Conservation (phyloP, 1,140 invertebrate species). For the Onthophagus taurus region DNA sequence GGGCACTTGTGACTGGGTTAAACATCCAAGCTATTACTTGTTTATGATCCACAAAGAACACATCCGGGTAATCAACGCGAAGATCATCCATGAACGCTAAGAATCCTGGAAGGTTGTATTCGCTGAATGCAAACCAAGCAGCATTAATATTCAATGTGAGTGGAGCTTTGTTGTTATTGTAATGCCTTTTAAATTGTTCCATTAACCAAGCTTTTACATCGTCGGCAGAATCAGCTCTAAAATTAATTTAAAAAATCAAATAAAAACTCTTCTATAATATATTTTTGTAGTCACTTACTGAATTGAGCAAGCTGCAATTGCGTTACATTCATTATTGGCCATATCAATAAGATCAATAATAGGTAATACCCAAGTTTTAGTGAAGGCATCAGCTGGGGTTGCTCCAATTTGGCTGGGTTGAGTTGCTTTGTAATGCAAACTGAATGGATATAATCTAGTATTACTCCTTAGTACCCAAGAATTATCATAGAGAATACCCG, state of each 20-base stretch:
- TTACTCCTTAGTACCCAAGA: slow-evolving; percentile 49
- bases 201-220: slow-evolving; percentile 26
- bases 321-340: slow-evolving; percentile 44
- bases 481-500: slow-evolving; percentile 51
- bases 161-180: slow-evolving; percentile 20
- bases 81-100: slow-evolving; percentile 21
- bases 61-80: slow-evolving; percentile 14
- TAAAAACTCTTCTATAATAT: no score
- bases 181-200: slow-evolving; percentile 17
- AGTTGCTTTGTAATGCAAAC: slow-evolving; percentile 49
- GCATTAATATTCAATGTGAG: slow-evolving; percentile 21
- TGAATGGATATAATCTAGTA: slow-evolving; percentile 60
- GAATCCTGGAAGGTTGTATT: slow-evolving; percentile 19
- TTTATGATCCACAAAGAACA: slow-evolving; percentile 24
- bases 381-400: slow-evolving; percentile 51
- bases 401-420: slow-evolving; percentile 56
- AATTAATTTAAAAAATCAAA: slow-evolving; percentile 14
- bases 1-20: slow-evolving; percentile 26
- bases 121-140: slow-evolving; percentile 16
- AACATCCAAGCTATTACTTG: slow-evolving; percentile 28
- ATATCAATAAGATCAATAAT: slow-evolving; percentile 50
- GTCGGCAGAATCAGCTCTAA: slow-evolving; percentile 36
- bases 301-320: slow-evolving; percentile 49
- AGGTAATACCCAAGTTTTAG: slow-evolving; percentile 52
- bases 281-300: slow-evolving; percentile 39